Evolutionary conservation across 2,797 vertebrate species (phyloP).

Genomic region (Pseudochirops corinnae): DNA sequence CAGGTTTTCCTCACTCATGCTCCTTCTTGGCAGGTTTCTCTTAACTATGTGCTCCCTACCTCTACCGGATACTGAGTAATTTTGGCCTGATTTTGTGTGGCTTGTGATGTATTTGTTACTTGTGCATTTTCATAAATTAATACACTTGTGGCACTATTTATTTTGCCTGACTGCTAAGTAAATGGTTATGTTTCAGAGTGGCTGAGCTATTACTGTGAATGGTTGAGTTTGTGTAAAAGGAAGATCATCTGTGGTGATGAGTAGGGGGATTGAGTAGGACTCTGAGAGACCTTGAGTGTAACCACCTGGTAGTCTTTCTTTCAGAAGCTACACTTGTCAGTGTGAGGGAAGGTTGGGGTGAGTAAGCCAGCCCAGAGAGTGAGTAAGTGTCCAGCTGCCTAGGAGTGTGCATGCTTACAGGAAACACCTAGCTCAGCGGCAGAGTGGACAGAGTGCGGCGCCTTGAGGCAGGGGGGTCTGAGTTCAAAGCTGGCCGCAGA

Average conservation of each 20-base stretch:
- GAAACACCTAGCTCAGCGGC: background rate
- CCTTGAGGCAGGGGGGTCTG: background rate
- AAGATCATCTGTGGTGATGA: background rate
- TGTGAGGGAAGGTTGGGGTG: background rate
- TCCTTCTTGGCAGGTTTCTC: background rate
- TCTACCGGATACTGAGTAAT: background rate
- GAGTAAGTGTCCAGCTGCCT: background rate
- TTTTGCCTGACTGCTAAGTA: background rate
- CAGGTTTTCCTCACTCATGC: background rate
- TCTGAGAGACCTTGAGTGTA: background rate
- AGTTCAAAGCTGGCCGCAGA: background rate
- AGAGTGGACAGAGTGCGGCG: background rate
- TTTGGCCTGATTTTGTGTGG: background rate
- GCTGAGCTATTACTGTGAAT: no score
- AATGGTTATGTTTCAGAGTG: background rate
- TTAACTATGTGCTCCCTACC: background rate
- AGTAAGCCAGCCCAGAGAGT: background rate
- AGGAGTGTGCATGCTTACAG: background rate
- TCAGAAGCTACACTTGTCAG: background rate
- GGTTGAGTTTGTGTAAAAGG: background rate
- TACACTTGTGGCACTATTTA: background rate
- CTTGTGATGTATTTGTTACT: no score
- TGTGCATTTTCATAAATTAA: background rate
- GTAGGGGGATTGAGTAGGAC: no score
- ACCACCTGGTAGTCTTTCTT: background rate